Evolutionary conservation across 2,113 vertebrate genomes (phyloP).

Genomic region (Myrmophylax atrothorax): DNA sequence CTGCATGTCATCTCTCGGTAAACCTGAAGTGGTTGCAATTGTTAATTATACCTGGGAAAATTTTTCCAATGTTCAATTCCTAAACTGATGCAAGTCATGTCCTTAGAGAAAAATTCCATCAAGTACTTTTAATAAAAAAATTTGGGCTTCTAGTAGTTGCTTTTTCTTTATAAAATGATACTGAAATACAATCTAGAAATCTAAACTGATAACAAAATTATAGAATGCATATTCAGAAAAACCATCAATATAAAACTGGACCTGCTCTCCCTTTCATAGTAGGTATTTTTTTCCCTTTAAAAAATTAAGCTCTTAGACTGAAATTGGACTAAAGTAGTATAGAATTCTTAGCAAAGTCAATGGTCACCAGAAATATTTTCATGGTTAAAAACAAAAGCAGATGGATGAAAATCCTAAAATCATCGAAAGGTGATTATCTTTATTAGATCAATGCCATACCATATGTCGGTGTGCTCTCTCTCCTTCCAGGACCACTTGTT

Average conservation of each 20-base stretch:
- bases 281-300: background rate
- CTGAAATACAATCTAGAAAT: background rate
- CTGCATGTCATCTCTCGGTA: background rate
- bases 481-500: conserved; percentile 86
- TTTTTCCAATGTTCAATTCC: background rate
- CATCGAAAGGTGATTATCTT: background rate
- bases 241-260: background rate
- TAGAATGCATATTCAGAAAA: background rate
- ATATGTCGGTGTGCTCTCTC: conserved; percentile 93
- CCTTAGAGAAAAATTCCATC: background rate
- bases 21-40: background rate
- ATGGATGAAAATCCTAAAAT: background rate
- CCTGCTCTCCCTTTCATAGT: background rate
- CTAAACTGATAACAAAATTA: background rate
- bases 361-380: background rate
- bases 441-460: conserved; percentile 75
- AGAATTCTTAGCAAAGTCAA: background rate
- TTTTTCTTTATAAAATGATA: background rate
- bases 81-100: background rate
- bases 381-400: background rate
- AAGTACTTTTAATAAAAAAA: background rate
- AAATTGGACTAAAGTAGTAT: background rate
- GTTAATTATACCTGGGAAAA: background rate
- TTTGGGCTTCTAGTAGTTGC: background rate
- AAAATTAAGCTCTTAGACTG: background rate